Evolutionary conservation across 2,888 invertebrate species (phyloP), one percentile per base, ranked within the genome.

Genomic region (Megastigmus dorsalis): DNA sequence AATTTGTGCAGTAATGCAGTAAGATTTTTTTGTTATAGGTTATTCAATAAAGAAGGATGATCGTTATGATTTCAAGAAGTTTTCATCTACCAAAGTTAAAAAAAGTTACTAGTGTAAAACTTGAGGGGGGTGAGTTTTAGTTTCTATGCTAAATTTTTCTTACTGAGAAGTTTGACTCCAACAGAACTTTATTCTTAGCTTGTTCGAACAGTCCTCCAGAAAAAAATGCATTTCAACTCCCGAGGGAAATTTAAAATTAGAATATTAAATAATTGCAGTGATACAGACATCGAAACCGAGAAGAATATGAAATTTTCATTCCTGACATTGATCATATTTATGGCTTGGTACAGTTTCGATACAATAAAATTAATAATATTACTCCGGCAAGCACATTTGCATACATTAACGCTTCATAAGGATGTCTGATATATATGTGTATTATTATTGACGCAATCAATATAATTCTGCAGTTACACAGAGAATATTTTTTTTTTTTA

Each of bases 141-240:
- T 65, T 74, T 69, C 26, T 43, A 54, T 59, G 59, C 52, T 69
- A 69, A 69, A 74, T 50, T 69, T 69, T 60, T 45, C 43, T 41
- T 4, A 10, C 33, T 43, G 15, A 4, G 18, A 57, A 52, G 33
- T 54, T 52, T 48, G 15, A 36, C 38, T 59, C 38, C 9, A 10
- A 18, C 13, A 41, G 18, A 74, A 67, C 36, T 55, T 63, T 55
- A 50, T 55, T 63, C 65, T 45, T 45, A 48, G 38, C 38, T 52
- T 54, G 43, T 18, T 55, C 45, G 33, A 55, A 55, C 43, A 28
- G n/a, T 28, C 5, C 30, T 2, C 1, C n/a, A 30, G 26, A 41
- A 28, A 23, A 57, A 20, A 57, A 48, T 57, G 26, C 3, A 18
- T 2, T 28, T 23, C 15, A 43, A 13, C 20, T 15, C 4, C 1